Evolutionary conservation across 2,113 vertebrate genomes (phyloP).

Genomic region (Pelusios castaneus): DNA sequence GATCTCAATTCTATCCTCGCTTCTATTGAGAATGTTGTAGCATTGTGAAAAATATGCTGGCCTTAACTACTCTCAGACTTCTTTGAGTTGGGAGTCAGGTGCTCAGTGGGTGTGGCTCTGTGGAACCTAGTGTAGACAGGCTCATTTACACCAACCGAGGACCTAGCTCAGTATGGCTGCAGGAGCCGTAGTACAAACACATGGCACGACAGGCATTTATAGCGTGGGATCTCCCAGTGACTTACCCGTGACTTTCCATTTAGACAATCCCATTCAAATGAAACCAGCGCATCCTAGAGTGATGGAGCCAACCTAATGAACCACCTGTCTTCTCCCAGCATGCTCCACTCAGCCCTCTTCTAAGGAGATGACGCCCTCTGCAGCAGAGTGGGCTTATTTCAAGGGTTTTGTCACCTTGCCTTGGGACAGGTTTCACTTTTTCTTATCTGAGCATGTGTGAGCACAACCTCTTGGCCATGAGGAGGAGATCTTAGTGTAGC

Average conservation of each 20-base stretch:
- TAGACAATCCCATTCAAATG: not conserved
- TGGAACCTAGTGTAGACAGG: rapidly evolving
- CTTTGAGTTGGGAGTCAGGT: rapidly evolving
- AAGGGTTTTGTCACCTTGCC: slow-evolving; percentile 48
- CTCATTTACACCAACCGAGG: not conserved
- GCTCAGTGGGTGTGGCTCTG: not conserved
- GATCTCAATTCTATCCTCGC: not conserved
- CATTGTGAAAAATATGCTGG: not conserved
- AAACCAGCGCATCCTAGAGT: not conserved
- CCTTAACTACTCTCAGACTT: not conserved
- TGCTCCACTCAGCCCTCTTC: slow-evolving; percentile 32
- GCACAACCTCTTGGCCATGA: slow-evolving; percentile 36
- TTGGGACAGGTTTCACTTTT: slow-evolving; percentile 65
- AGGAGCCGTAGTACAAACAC: not conserved
- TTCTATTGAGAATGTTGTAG: not conserved
- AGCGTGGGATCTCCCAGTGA: not conserved
- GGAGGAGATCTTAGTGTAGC: slow-evolving; percentile 50
- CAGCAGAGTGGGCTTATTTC: slow-evolving; percentile 48
- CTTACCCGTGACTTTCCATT: not conserved
- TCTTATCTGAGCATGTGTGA: slow-evolving; percentile 34
- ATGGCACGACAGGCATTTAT: not conserved
- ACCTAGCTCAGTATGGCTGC: not conserved
- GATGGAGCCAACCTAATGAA: not conserved
- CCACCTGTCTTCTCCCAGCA: not conserved
- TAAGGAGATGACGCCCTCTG: not conserved